Evolutionary conservation across 2,797 vertebrate genomes (phyloP).

Genomic region (Danionella dracula): DNA sequence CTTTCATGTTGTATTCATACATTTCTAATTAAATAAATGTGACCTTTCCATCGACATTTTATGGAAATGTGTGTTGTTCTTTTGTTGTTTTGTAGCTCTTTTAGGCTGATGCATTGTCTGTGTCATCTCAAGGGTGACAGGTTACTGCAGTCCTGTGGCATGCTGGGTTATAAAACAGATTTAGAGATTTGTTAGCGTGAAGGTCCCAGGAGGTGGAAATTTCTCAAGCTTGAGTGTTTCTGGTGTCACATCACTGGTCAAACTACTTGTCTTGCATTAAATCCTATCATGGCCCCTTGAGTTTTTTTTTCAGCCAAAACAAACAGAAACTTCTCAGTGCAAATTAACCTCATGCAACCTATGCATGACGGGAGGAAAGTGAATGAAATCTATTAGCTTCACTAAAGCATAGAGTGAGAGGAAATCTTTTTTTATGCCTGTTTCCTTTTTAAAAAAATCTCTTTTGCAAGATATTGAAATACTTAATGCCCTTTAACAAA

Average conservation of each 20-base stretch:
- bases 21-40: too few relatives aligned
- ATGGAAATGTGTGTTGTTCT: conserved; percentile 44
- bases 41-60: too few relatives aligned
- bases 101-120: conserved; percentile 16
- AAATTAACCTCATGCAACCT: neutral
- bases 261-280: conserved; percentile 54
- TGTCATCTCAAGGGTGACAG: conserved; percentile 36
- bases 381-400: neutral
- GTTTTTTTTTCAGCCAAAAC: neutral
- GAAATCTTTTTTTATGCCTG: neutral
- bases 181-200: conserved; percentile 54
- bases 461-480: too few relatives aligned
- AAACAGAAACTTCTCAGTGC: neutral
- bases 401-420: neutral
- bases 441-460: too few relatives aligned
- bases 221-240: conserved; percentile 49
- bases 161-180: conserved; percentile 42
- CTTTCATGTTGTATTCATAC: too few relatives aligned
- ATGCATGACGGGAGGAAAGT: neutral
- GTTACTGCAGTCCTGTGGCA: conserved; percentile 43
- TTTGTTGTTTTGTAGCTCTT: conserved; percentile 14
- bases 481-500: too few relatives aligned
- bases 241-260: conserved; percentile 53
- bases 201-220: conserved; percentile 30
- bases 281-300: conserved; percentile 47